Conservation (phyloP, 2,797 vertebrate species). For the Poecilia wingei region DNA sequence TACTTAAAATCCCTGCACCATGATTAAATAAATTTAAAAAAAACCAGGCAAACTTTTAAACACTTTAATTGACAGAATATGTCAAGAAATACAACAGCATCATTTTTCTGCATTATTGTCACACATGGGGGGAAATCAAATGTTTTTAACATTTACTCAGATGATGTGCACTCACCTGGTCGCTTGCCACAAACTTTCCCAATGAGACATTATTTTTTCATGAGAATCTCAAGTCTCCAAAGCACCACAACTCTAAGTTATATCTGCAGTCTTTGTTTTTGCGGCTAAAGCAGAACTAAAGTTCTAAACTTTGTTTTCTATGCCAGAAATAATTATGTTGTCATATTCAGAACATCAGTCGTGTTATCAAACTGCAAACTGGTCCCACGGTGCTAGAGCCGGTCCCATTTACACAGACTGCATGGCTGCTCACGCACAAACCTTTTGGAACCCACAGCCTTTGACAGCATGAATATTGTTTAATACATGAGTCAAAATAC, state of each 20-base stretch:
- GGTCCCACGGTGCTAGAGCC: constrained; percentile 9
- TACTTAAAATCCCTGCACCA: background rate
- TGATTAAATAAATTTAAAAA: background rate
- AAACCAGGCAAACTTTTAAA: background rate
- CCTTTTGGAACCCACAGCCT: background rate
- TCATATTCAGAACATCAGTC: constrained; percentile 9
- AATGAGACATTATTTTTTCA: background rate
- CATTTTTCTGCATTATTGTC: background rate
- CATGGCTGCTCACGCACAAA: background rate
- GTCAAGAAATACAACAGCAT: background rate
- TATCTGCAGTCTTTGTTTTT: background rate
- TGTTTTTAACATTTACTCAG: background rate
- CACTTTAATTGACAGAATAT: background rate
- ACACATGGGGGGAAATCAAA: background rate
- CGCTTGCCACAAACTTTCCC: background rate
- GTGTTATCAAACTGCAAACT: constrained; percentile 23
- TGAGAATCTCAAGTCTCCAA: background rate
- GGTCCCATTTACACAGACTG: background rate
- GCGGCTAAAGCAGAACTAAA: background rate
- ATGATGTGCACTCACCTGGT: background rate
- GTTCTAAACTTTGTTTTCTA: background rate
- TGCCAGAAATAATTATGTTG: background rate
- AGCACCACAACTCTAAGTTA: background rate
- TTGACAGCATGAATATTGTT: background rate
- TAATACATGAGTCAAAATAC: background rate